Evolutionary conservation across 2,113 vertebrate genomes (phyloP).

Genomic region (Isichthys henryi): DNA sequence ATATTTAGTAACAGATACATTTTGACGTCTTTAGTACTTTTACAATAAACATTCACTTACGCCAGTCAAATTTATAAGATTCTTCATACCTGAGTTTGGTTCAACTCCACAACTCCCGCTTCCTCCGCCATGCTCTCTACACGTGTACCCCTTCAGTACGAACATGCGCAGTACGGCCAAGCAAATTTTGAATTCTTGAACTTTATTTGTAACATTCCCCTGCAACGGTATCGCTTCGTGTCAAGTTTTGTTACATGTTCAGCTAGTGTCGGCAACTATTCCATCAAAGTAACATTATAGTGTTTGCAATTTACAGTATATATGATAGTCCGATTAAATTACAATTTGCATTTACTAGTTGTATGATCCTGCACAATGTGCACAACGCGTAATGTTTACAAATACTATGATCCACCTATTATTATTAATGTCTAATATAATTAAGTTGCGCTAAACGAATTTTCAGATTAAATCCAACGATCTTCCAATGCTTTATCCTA

Average conservation of each 20-base stretch:
- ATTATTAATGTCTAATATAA: neutral
- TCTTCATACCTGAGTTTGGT: slow-evolving; percentile 47
- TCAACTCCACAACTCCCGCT: slow-evolving; percentile 12
- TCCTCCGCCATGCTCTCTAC: slow-evolving; percentile 50
- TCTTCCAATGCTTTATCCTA: neutral
- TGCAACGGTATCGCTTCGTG: neutral
- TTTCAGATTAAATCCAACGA: neutral
- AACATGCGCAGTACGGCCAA: slow-evolving; percentile 44
- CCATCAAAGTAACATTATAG: neutral
- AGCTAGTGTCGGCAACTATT: neutral
- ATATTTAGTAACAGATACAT: neutral
- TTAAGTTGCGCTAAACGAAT: neutral
- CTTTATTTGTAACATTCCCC: slow-evolving; percentile 16
- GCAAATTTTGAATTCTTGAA: slow-evolving; percentile 1
- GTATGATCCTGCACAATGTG: neutral
- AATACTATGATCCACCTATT: neutral
- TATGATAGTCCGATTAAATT: neutral
- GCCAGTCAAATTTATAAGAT: neutral
- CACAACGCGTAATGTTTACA: neutral
- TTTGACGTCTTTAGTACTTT: neutral
- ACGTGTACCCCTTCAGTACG: slow-evolving; percentile 20
- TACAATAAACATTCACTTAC: neutral
- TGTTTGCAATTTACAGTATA: neutral
- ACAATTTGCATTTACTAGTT: neutral
- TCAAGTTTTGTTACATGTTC: neutral